Evolutionary conservation across 2,797 vertebrate genomes (phyloP).

Genomic region (Sciurus carolinensis): DNA sequence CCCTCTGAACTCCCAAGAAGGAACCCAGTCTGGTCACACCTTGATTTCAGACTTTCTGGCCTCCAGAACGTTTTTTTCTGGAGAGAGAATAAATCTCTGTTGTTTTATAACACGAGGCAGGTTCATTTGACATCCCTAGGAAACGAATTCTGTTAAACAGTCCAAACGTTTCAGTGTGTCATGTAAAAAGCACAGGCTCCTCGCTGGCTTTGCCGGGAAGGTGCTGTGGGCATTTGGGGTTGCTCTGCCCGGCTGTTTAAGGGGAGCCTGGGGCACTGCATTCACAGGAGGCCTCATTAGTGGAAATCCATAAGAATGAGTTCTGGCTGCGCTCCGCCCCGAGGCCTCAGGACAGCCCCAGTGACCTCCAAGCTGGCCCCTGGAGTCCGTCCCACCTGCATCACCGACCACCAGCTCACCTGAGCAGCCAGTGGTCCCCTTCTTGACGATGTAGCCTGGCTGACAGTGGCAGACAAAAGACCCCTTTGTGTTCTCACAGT

Average conservation of each 20-base stretch:
- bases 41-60: not conserved
- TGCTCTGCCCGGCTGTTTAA: not conserved
- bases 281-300: not conserved
- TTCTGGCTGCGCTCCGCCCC: not conserved
- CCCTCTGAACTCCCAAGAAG: not conserved
- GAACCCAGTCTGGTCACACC: not conserved
- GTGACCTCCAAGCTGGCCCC: not conserved
- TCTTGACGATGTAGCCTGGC: slow-evolving; percentile 95
- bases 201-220: not conserved
- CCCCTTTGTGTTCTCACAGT: slow-evolving; percentile 97
- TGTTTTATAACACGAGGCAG: not conserved
- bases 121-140: too few relatives aligned
- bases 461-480: slow-evolving; percentile 98
- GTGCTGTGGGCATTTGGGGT: not conserved
- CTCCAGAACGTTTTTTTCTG: too few relatives aligned
- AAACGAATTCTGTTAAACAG: not conserved
- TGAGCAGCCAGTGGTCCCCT: slow-evolving; percentile 95
- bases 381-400: fast-evolving
- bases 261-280: not conserved
- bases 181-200: not conserved
- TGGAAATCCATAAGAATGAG: not conserved
- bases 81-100: not conserved
- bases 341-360: not conserved
- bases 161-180: not conserved
- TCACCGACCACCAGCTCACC: slow-evolving; percentile 87